Conservation (phyloP, 2,888 invertebrate genomes). For the Yponomeuta malinellus region DNA sequence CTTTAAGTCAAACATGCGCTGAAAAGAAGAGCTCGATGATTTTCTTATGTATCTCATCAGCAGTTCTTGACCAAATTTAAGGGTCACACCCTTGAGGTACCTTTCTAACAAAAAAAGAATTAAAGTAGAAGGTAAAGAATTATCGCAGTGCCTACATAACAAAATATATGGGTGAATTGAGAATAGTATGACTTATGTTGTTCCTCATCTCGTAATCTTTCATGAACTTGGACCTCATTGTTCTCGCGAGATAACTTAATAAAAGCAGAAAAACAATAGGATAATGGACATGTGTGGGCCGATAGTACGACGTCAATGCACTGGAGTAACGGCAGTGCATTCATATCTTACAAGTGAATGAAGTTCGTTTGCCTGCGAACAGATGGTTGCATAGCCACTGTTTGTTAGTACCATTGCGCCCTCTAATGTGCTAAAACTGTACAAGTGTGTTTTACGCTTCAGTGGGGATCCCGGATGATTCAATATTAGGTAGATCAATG, state of each 20-base stretch:
- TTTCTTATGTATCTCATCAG: too few species aligned
- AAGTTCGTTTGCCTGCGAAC: slow-evolving; percentile 60
- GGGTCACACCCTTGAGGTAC: too few species aligned
- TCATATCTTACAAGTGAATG: slow-evolving; percentile 45
- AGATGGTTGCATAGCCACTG: slow-evolving; percentile 47
- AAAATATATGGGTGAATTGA: too few species aligned
- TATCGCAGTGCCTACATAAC: too few species aligned
- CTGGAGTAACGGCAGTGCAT: slow-evolving; percentile 66
- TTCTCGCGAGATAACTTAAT: slow-evolving; percentile 4
- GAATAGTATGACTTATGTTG: background rate
- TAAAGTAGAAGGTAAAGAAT: too few species aligned
- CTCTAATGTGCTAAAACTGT: slow-evolving; percentile 14
- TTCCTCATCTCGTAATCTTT: background rate
- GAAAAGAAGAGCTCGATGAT: too few species aligned
- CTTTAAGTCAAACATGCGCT: too few species aligned
- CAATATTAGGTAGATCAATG: too few species aligned
- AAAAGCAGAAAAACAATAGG: slow-evolving; percentile 25
- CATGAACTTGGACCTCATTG: slow-evolving; percentile 4
- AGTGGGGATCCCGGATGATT: slow-evolving; percentile 19
- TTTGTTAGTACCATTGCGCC: slow-evolving; percentile 40
- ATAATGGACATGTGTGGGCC: slow-evolving; percentile 60
- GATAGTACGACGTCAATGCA: slow-evolving; percentile 54
- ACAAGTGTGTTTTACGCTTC: slow-evolving; percentile 20
- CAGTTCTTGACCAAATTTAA: too few species aligned
- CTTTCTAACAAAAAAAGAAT: too few species aligned